Conservation (phyloP, 2,797 vertebrate genomes). For the Myioborus melanocephalus region DNA sequence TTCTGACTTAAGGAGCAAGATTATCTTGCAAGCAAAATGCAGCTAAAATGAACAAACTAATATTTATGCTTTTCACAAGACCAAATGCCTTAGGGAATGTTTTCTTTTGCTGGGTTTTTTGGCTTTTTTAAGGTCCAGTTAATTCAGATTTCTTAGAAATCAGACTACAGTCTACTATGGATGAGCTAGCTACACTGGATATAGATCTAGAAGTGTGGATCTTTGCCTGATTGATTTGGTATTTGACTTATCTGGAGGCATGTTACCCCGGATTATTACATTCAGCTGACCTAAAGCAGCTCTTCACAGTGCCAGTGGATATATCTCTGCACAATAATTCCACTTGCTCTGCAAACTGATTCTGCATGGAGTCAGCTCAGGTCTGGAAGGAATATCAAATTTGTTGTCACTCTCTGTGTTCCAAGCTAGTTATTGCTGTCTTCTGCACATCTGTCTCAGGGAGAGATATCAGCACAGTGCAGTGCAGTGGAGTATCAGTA, state of each 20-base stretch:
- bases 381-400: not conserved
- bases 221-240: not conserved
- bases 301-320: not conserved
- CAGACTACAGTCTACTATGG: not conserved
- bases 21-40: not conserved
- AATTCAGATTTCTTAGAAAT: not conserved
- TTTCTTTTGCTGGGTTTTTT: not conserved
- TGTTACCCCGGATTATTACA: not conserved
- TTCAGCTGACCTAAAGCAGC: not conserved
- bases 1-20: not conserved
- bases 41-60: not conserved
- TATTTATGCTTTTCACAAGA: not conserved
- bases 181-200: not conserved
- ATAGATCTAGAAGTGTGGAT: not conserved
- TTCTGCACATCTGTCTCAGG: fast-evolving
- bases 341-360: not conserved
- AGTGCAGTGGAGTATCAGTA: not conserved
- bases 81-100: not conserved
- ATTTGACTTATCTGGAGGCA: not conserved
- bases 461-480: not conserved
- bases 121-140: not conserved
- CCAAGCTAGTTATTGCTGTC: not conserved
- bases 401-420: not conserved
- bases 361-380: not conserved
- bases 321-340: not conserved